Evolutionary conservation across 2,797 vertebrate species (phyloP).

Genomic region (Chloroceryle amazona): DNA sequence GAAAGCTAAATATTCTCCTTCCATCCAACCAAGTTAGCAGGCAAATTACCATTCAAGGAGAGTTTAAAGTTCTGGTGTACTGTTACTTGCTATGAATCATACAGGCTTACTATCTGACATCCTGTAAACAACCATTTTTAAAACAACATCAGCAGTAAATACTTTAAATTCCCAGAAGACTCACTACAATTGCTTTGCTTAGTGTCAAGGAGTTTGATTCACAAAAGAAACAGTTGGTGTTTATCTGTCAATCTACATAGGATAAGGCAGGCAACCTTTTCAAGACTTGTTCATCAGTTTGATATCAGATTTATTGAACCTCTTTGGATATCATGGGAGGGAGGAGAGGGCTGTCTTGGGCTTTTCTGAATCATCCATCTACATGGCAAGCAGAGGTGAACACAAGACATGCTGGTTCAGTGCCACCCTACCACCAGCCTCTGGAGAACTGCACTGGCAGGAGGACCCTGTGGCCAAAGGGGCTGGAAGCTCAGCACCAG

Average conservation of each 20-base stretch:
- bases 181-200: constrained; percentile 26
- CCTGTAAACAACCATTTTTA: constrained; percentile 56
- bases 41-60: constrained; percentile 11
- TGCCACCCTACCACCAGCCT: neutral
- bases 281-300: neutral
- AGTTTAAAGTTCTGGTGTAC: neutral
- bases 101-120: neutral
- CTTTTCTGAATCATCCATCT: neutral
- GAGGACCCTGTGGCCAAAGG: neutral
- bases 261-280: neutral
- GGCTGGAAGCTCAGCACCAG: rapidly evolving
- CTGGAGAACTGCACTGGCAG: neutral
- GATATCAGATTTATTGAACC: neutral
- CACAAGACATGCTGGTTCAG: rapidly evolving
- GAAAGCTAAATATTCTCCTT: constrained; percentile 36
- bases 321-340: neutral
- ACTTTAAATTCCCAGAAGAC: constrained; percentile 42
- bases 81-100: constrained; percentile 50
- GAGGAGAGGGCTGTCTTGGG: neutral
- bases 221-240: neutral
- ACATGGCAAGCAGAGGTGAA: neutral
- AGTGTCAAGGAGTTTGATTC: constrained; percentile 10
- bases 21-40: neutral
- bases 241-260: neutral
- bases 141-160: constrained; percentile 49